phyloP scores from a whole-genome alignment of 2,888 invertebrate genomes.

The Coelinius sp. region DNA sequence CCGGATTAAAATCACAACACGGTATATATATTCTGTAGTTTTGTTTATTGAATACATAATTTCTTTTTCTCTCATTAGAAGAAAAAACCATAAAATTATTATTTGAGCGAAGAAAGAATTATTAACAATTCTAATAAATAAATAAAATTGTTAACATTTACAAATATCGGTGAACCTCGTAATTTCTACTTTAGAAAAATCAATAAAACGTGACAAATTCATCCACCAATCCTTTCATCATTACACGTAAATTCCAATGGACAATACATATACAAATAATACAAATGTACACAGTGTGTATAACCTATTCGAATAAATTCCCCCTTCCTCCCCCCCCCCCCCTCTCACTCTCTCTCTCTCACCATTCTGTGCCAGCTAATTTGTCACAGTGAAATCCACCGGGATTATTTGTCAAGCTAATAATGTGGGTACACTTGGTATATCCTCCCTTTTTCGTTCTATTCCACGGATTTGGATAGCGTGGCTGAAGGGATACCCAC shows the following conservation, averaged over 20 bases:
- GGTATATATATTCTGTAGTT: background rate
- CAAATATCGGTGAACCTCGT: background rate
- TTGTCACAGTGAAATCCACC: conserved; percentile 65
- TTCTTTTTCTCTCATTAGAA: background rate
- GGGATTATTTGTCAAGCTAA: conserved; percentile 68
- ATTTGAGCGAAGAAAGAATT: background rate
- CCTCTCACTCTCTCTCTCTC: too few species aligned
- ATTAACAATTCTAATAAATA: background rate
- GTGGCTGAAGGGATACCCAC: conserved; percentile 26
- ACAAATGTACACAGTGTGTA: conserved; percentile 43
- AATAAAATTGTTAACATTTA: background rate
- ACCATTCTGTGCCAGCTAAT: conserved; percentile 64
- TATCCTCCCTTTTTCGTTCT: conserved; percentile 42
- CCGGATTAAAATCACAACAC: conserved; percentile 15
- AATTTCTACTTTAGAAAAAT: background rate
- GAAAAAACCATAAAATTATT: too few species aligned
- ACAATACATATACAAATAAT: conserved; percentile 46
- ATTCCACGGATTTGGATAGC: conserved; percentile 2
- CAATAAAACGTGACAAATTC: background rate
- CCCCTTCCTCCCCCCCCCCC: too few species aligned
- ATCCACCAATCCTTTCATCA: background rate
- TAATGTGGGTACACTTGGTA: conserved; percentile 62
- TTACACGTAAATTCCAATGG: background rate
- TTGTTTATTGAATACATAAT: too few species aligned
- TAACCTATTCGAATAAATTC: conserved; percentile 62